Conservation (phyloP, 2,888 invertebrate species). For the Drosophila recens region DNA sequence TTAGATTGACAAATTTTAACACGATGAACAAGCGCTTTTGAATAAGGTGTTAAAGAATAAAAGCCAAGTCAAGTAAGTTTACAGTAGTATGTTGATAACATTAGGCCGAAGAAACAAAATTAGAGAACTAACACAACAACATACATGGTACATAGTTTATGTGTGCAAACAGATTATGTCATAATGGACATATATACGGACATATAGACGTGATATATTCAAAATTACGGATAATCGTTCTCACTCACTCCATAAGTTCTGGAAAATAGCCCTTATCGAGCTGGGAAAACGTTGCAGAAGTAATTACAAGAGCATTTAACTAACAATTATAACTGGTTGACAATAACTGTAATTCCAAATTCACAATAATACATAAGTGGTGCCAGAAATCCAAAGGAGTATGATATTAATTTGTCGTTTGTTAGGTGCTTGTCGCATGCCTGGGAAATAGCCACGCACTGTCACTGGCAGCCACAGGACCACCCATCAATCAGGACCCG, state of each 20-base stretch:
- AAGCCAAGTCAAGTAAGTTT: too few relatives aligned
- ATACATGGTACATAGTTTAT: too few relatives aligned
- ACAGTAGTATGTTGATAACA: too few relatives aligned
- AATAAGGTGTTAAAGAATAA: too few relatives aligned
- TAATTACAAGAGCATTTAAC: constrained; percentile 5
- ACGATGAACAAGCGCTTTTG: too few relatives aligned
- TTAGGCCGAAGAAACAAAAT: too few relatives aligned
- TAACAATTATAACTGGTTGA: constrained; percentile 10
- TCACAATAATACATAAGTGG: constrained; percentile 1
- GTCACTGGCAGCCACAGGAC: neutral
- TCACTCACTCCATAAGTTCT: neutral
- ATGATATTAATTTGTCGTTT: constrained; percentile 4
- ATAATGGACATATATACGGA: too few relatives aligned
- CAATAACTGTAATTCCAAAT: constrained; percentile 6
- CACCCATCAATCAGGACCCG: constrained; percentile 3
- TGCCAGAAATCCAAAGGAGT: neutral
- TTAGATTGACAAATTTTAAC: too few relatives aligned
- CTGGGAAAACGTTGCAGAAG: neutral
- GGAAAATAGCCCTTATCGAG: neutral
- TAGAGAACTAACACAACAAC: too few relatives aligned
- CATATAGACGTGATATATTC: too few relatives aligned
- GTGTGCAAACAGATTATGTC: too few relatives aligned
- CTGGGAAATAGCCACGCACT: neutral
- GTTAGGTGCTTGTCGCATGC: neutral
- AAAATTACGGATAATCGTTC: neutral